Conservation (phyloP, 2,113 vertebrate genomes). For the Atherinomorus stipes region DNA sequence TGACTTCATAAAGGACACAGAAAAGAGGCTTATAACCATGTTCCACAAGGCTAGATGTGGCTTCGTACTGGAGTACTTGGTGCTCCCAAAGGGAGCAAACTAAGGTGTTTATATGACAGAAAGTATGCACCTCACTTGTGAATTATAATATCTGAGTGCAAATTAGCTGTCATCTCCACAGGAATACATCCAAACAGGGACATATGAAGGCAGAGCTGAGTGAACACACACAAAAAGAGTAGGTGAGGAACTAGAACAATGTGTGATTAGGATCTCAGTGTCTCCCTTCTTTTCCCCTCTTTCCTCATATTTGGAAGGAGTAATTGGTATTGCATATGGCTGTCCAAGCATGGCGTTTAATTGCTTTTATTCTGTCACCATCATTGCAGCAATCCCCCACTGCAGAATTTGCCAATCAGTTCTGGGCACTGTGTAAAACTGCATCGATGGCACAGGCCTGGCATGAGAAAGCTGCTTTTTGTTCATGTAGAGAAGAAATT, state of each 20-base stretch:
- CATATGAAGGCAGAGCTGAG: slow-evolving; percentile 34
- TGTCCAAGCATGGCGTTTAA: slow-evolving; percentile 63
- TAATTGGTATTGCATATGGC: slow-evolving; percentile 63
- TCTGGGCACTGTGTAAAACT: slow-evolving; percentile 46
- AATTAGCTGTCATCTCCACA: slow-evolving; percentile 66
- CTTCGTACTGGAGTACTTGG: slow-evolving; percentile 10
- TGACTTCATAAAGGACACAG: neutral
- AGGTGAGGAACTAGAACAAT: slow-evolving; percentile 34
- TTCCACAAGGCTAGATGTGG: slow-evolving; percentile 16
- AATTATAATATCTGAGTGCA: slow-evolving; percentile 59
- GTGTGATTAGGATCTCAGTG: slow-evolving; percentile 50
- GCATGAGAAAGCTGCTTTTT: slow-evolving; percentile 50
- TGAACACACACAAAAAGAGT: slow-evolving; percentile 44
- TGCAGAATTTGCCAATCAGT: slow-evolving; percentile 50
- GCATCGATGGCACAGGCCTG: slow-evolving; percentile 29
- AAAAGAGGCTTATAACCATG: slow-evolving; percentile 9
- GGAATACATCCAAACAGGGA: slow-evolving; percentile 1
- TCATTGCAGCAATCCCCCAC: slow-evolving; percentile 57
- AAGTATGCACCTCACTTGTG: slow-evolving; percentile 52
- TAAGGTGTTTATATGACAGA: slow-evolving; percentile 18
- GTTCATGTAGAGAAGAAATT: slow-evolving; percentile 56
- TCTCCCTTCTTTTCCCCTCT: slow-evolving; percentile 28
- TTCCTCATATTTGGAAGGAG: slow-evolving; percentile 41
- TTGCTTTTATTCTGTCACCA: slow-evolving; percentile 64
- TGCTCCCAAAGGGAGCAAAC: slow-evolving; percentile 34